Percentiles rank a stretch among this genome's conserved stretches.
Evolutionary conservation across 2,113 vertebrate species (phyloP).

Genomic region (Petromus typicus): DNA sequence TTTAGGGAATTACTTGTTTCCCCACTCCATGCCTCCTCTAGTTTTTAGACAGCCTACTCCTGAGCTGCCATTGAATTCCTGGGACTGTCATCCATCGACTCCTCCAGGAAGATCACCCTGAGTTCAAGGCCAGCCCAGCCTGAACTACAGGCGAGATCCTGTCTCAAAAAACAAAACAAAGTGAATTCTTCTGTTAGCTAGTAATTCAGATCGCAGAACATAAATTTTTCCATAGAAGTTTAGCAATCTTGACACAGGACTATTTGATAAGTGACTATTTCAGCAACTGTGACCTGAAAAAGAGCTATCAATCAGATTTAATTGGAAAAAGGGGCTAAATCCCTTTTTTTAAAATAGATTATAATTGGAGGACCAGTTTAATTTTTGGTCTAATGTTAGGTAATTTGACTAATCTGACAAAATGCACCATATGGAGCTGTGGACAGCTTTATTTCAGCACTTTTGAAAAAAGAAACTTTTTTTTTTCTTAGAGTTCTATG

Average conservation of each 20-base stretch:
- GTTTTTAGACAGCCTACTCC: neutral
- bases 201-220: neutral
- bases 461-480: slow-evolving; percentile 40
- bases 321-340: slow-evolving; percentile 21
- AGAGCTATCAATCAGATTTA: neutral
- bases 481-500: neutral
- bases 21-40: neutral
- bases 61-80: neutral
- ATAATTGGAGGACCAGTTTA: neutral
- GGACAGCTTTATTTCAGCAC: slow-evolving; percentile 28
- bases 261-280: neutral
- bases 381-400: slow-evolving; percentile 35
- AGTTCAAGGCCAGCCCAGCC: neutral
- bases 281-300: neutral
- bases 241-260: neutral
- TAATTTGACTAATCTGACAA: slow-evolving; percentile 31
- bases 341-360: neutral
- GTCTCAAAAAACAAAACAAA: neutral
- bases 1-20: neutral
- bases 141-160: neutral
- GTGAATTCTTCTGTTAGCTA: neutral
- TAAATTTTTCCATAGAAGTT: neutral
- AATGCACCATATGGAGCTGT: neutral
- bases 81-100: neutral
- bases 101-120: neutral